Evolutionary conservation across 2,797 vertebrate genomes (phyloP), one percentile per base, ranked within the genome.

Genomic region (Pterois miles): DNA sequence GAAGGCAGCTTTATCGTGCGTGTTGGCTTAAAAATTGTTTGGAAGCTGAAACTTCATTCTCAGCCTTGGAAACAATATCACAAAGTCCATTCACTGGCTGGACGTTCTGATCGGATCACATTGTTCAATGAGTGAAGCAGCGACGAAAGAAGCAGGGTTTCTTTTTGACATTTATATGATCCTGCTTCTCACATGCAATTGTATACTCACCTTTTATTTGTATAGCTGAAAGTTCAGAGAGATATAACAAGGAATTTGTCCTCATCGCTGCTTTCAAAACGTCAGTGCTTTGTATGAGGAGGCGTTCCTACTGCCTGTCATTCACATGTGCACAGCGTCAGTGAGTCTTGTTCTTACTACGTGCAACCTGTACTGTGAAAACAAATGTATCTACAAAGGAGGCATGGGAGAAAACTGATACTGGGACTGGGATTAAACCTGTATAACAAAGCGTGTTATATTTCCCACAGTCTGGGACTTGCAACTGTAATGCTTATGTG

Each of bases 201-300:
- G 3, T 16, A 20, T 36, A 25, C 10, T 8, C 36, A 23, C 8
- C 31, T 57, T 38, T 50, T n/a, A 40, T 50, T 34, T 68, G 3
- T 53, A 38, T 4, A 36, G 13, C 48, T 67, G 4, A 66, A 31
- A 38, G 20, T 58, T 50, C 9, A 33, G 13, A 50, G 38, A 54
- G 6, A 33, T 27, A 40, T 67, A 20, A 46, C 5, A 33, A n/a
- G 18, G 23, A 31, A 50, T 83, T 82, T 68, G 46, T 79, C 66
- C 64, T 83, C 34, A 66, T 77, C 60, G 76, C 57, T 75, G 66
- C 86, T 86, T 87, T 82, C 65, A 88, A 84, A 91, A 89, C 80
- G 74, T 50, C 43, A 46, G 20, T 10, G 36, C 68, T 73, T 74
- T 71, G 33, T 57, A 64, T 38, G 50, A 74, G 71, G 71, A 78